phyloP scores from a whole-genome alignment of 2,113 vertebrate species.

The Progne subis region DNA sequence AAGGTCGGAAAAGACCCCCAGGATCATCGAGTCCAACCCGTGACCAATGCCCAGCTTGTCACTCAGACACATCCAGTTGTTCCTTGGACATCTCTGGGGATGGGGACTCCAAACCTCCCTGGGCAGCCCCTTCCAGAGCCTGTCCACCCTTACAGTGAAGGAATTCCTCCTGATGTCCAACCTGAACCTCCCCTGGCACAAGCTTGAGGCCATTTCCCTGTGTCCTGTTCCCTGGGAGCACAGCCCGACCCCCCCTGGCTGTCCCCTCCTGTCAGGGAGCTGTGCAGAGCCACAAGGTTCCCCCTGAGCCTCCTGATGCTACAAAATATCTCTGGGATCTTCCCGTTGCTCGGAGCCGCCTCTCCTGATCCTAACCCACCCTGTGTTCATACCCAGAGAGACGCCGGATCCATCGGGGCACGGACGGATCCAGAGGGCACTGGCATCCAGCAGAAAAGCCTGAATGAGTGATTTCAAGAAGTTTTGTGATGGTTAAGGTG shows the following conservation, averaged over 20 bases:
- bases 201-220: rapidly evolving
- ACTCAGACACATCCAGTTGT: rapidly evolving
- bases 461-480: background rate
- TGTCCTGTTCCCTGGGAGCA: background rate
- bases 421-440: background rate
- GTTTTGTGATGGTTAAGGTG: background rate
- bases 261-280: background rate
- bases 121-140: rapidly evolving
- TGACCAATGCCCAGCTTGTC: background rate
- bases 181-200: background rate
- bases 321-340: background rate
- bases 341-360: background rate
- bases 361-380: rapidly evolving
- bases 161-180: background rate
- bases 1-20: background rate
- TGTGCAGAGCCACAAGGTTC: background rate
- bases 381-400: rapidly evolving
- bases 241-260: rapidly evolving
- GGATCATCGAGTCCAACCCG: rapidly evolving
- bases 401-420: rapidly evolving
- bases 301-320: background rate
- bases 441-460: background rate
- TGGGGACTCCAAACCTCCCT: background rate
- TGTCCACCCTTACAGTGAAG: rapidly evolving
- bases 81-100: background rate